Evolutionary conservation across 2,888 invertebrate genomes (phyloP).

Genomic region (Conchocele bisecta): DNA sequence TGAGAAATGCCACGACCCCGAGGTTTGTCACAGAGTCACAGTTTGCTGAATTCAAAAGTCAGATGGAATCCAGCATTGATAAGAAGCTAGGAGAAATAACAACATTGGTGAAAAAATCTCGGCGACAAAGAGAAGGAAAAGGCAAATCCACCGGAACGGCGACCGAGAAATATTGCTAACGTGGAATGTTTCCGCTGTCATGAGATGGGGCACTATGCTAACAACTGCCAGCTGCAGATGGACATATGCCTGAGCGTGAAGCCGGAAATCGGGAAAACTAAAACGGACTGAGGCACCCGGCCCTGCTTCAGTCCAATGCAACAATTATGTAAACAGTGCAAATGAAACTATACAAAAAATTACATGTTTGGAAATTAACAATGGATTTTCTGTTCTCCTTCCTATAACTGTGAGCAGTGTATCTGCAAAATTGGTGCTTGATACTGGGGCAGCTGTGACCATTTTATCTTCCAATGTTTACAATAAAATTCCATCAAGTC

Average conservation of each 20-base stretch:
- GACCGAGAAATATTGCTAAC: not conserved
- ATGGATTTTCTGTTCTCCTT: not conserved
- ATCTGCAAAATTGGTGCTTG: not conserved
- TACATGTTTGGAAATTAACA: not conserved
- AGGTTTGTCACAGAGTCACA: slow-evolving; percentile 4
- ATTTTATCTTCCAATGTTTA: not conserved
- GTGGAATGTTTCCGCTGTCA: too few relatives aligned
- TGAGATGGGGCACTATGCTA: not conserved
- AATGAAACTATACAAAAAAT: too few relatives aligned
- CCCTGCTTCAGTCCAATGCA: too few relatives aligned
- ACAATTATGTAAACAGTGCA: too few relatives aligned
- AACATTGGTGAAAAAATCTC: too few relatives aligned
- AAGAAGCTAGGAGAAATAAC: too few relatives aligned
- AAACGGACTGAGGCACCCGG: slow-evolving; percentile 31
- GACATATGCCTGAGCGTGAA: not conserved
- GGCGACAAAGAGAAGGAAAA: too few relatives aligned
- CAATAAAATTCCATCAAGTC: not conserved
- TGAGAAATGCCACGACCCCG: too few relatives aligned
- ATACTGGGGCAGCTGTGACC: not conserved
- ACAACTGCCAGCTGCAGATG: not conserved
- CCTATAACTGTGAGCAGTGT: not conserved
- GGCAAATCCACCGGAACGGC: too few relatives aligned
- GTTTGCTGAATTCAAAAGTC: not conserved
- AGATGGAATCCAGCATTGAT: too few relatives aligned
- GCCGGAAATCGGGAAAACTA: slow-evolving; percentile 42